Conservation (phyloP, 2,113 vertebrate species). For the Grammomys dolichurus region DNA sequence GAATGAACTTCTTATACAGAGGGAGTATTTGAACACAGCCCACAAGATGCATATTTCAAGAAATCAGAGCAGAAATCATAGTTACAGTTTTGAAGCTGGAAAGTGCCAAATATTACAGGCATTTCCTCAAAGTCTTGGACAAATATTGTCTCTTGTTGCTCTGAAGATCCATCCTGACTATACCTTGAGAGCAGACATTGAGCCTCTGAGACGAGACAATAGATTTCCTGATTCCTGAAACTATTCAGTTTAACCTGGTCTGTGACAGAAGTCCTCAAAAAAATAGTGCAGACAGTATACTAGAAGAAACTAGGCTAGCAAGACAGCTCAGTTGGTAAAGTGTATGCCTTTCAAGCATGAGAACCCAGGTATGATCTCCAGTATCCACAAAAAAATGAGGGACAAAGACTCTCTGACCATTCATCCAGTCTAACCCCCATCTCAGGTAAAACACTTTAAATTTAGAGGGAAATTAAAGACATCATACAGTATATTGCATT, state of each 20-base stretch:
- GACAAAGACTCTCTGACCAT: neutral
- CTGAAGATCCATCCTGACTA: neutral
- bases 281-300: too few relatives aligned
- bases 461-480: neutral
- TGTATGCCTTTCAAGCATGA: neutral
- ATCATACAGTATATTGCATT: neutral
- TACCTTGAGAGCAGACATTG: neutral
- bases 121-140: neutral
- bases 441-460: neutral
- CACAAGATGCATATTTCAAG: neutral
- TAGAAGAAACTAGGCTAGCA: neutral
- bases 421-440: neutral
- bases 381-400: too few relatives aligned
- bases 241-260: neutral
- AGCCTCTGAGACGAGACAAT: neutral
- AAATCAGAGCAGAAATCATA: neutral
- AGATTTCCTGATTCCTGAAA: neutral
- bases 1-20: neutral
- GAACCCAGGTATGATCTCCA: neutral
- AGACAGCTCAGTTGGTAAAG: too few relatives aligned
- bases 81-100: neutral
- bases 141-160: neutral
- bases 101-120: neutral
- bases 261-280: neutral
- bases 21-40: neutral